Base-by-base conservation (phyloP, 2,113 vertebrate genomes). In the Arenaria interpres region DNA sequence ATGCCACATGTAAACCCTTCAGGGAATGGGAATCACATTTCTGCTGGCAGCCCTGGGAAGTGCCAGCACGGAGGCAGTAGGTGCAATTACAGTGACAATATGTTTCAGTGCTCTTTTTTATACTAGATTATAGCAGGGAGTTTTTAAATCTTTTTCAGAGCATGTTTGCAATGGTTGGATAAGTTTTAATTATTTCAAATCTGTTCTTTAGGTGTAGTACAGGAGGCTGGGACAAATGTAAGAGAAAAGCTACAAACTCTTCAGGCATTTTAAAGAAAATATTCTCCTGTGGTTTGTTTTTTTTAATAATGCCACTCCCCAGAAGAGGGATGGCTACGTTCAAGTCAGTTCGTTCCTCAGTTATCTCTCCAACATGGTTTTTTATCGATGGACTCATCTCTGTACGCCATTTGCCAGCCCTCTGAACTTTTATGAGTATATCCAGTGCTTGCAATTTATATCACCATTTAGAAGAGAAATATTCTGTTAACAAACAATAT, bases 311-410 rank as follows among this genome's bases (percentile, higher is more conserved):
- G n/a, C 62, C 22, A 13, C 30, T 77, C 56, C 22, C 22, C 30
- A 18, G 64, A 64, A 78, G 37, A 23, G 1, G 4, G 27, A 56
- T n/a, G 23, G 18, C 60, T 1, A 0, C 1, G 0, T 62, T 46
- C 64, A 71, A 22, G 17, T 69, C 80, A 20, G 15, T 7, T 28
- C 28, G 12, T 67, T 75, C 6, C 9, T 75, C 14, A 4, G 20
- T 82, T 69, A 27, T 27, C 37, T 82, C 22, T 19, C 6, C 12
- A n/a, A 60, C 16, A 0, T 33, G 1, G 14, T 22, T 37, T 32
- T 37, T 37, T 25, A 27, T 35, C 46, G 54, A 41, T 51, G 39
- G 27, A 20, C 53, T 84, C 23, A 33, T 27, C 24, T 68, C 53
- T 71, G 3, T 20, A 11, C 4, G 67, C 37, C 13, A 8, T 79